Percentiles rank a stretch among this genome's conserved stretches.
Evolutionary conservation across 1,140 invertebrate genomes (phyloP).

Genomic region (Trichonephila inaurata): DNA sequence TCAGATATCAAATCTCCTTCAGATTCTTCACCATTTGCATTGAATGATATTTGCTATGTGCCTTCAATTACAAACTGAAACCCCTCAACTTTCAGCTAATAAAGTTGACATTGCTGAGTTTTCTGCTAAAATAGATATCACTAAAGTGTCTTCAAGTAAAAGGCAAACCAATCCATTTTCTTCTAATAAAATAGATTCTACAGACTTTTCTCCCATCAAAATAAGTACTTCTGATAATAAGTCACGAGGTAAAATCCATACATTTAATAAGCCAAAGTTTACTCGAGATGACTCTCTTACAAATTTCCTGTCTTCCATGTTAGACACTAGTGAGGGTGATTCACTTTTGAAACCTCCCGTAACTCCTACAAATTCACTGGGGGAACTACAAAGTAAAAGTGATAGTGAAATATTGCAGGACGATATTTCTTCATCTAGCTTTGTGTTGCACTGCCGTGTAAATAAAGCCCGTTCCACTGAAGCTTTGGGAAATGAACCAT

Average conservation of each 20-base stretch:
- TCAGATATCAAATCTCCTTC: neutral
- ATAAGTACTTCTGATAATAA: neutral
- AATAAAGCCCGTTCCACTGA: neutral
- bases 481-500: neutral
- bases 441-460: neutral
- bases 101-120: neutral
- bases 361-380: neutral
- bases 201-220: neutral
- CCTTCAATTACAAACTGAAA: no score
- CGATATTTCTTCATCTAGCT: neutral
- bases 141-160: neutral
- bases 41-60: no score
- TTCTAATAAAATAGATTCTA: neutral
- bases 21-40: neutral
- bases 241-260: neutral
- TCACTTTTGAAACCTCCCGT: neutral
- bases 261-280: slow-evolving; percentile 26
- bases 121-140: neutral
- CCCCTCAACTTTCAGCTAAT: no score
- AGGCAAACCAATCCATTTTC: neutral
- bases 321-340: slow-evolving; percentile 10
- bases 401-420: slow-evolving; percentile 29
- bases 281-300: slow-evolving; percentile 45
- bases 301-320: slow-evolving; percentile 56
- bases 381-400: slow-evolving; percentile 9